phyloP scores from a whole-genome alignment of 1,140 invertebrate species.

The Trissolcus basalis region DNA sequence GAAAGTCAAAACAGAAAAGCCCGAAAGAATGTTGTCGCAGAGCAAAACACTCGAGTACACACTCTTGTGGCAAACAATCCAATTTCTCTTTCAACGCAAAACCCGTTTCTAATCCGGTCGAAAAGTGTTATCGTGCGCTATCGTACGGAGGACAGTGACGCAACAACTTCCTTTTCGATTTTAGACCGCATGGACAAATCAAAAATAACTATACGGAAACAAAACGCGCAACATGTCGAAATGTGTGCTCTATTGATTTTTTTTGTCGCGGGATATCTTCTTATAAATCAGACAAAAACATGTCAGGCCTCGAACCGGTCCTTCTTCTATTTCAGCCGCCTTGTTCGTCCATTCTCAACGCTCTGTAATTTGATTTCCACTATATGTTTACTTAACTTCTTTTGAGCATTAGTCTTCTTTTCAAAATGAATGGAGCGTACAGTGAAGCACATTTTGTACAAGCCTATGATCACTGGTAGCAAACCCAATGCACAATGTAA shows the following conservation, averaged over 20 bases:
- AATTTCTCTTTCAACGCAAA: constrained; percentile 17
- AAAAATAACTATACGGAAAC: constrained; percentile 35
- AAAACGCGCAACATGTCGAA: constrained; percentile 2
- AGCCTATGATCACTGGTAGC: no score
- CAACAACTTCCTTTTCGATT: constrained; percentile 9
- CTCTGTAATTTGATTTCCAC: constrained; percentile 59
- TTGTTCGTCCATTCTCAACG: constrained; percentile 35
- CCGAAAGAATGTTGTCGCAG: no score
- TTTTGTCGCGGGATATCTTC: constrained; percentile 22
- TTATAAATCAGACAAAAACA: constrained; percentile 20
- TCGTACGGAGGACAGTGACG: constrained; percentile 10
- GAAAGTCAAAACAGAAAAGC: no score
- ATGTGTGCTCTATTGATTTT: constrained; percentile 8
- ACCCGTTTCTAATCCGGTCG: constrained; percentile 18
- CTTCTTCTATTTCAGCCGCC: constrained; percentile 20
- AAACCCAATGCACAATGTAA: no score
- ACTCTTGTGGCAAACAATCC: constrained; percentile 13
- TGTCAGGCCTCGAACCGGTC: constrained; percentile 34
- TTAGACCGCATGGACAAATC: constrained; percentile 21
- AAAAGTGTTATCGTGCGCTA: constrained; percentile 22
- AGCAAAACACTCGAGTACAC: no score
- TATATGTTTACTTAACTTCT: constrained; percentile 61
- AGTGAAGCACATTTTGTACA: no score
- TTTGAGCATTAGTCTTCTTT: not conserved
- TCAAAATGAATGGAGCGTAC: no score